These are phyloP conservation scores for Catharus fuscescens DNA, from an alignment of 2,113 vertebrate species.

Conservation along the genomic window DNA sequence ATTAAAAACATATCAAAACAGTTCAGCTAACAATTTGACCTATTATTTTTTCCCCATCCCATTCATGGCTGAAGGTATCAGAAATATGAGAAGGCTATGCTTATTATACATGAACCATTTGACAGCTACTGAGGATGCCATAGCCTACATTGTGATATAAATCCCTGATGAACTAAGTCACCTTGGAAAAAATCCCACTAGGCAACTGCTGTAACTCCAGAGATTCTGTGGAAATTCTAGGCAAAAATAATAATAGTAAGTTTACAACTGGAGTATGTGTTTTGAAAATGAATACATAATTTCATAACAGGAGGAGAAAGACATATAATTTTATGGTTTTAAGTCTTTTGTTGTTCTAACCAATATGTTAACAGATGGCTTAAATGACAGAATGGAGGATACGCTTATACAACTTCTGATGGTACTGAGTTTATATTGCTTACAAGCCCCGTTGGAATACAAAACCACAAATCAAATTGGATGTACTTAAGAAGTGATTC, in stretches of 20 bases:
- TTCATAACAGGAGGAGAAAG: background rate
- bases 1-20: background rate
- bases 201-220: conserved; percentile 29
- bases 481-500: background rate
- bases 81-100: conserved; percentile 19
- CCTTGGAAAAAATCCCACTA: conserved; percentile 50
- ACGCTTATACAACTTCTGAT: background rate
- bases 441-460: background rate
- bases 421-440: background rate
- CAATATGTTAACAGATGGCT: background rate
- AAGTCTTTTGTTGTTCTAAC: background rate
- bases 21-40: background rate
- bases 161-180: background rate
- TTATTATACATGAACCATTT: conserved; percentile 35
- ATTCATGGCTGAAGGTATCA: conserved; percentile 21
- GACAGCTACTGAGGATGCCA: conserved; percentile 13
- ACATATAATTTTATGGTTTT: background rate
- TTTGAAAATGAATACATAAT: background rate
- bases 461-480: background rate
- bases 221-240: conserved; percentile 39
- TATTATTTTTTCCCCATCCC: background rate
- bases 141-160: conserved; percentile 25
- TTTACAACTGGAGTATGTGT: background rate
- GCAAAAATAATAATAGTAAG: background rate
- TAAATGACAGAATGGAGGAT: background rate